Base-by-base conservation (phyloP, 2,797 vertebrate genomes). In the Sus cebifrons region DNA sequence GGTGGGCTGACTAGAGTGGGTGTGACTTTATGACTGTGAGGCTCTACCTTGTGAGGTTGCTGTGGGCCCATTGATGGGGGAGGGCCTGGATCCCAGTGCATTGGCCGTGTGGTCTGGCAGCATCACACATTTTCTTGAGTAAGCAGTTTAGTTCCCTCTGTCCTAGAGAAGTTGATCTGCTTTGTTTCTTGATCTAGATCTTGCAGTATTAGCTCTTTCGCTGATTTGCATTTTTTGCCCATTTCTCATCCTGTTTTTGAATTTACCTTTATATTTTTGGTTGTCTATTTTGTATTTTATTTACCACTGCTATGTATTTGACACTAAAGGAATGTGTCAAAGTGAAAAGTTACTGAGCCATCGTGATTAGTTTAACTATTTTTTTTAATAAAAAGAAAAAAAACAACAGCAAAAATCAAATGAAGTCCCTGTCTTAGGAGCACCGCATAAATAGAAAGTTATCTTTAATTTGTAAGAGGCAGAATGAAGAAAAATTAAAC, bases 401-500 rank as follows among this genome's bases (percentile, higher is more conserved):
- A 73, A 18, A 74, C 5, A 83, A 73, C 9, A 64, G 58, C 64
- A 75, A 86, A 93, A 56, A 93, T 92, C 23, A 96, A 60, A 70
- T 29, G 32, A 82, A 81, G 32, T 68, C 52, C 12, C 93, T 81
- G 58, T 8, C 20, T 91, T 86, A 75, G 44, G 85, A 97, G n/a
- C 10, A 20, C 6, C 14, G 65, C 14, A 4, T 10, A 70, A 62
- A 78, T 49, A 78, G 32, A 85, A 73, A 95, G 17, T 23, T 85
- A 62, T 58, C 14, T 85, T 89, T 89, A 86, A 94, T 79, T 68
- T 92, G 62, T 71, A 21, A 97, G 86, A 83, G 25, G 21, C 23
- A 86, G 79, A 79, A 44, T 83, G 54, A 95, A 95, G 77, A 74
- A 94, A 86, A 96, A 62, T 70, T 71, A 93, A 95, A 20, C 32